These are phyloP conservation scores for Biston betularia DNA, from an alignment of 2,888 invertebrate species.

Conservation along the genomic window DNA sequence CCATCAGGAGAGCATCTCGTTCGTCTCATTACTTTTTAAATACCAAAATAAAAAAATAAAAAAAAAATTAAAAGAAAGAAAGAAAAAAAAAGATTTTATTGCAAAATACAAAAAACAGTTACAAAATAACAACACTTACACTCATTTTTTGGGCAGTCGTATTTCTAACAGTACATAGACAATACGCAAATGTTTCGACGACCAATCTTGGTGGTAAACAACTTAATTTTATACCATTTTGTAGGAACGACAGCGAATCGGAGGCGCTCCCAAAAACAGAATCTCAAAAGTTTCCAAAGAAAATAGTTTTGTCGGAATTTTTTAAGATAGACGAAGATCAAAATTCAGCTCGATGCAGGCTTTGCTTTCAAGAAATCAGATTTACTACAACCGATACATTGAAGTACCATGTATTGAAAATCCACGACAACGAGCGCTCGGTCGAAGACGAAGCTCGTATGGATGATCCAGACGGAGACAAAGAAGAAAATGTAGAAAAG, in stretches of 20 bases:
- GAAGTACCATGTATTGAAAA: not conserved
- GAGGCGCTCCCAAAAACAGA: not conserved
- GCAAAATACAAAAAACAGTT: too few relatives aligned
- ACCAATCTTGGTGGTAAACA: too few relatives aligned
- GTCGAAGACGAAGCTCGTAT: not conserved
- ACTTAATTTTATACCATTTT: not conserved
- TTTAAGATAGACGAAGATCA: not conserved
- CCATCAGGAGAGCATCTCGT: too few relatives aligned
- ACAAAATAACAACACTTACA: too few relatives aligned
- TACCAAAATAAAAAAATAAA: too few relatives aligned
- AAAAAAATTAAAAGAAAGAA: too few relatives aligned
- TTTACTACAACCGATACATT: not conserved
- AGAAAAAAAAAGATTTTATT: too few relatives aligned
- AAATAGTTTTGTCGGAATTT: not conserved
- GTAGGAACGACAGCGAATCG: constrained; percentile 3
- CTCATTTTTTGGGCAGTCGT: too few relatives aligned
- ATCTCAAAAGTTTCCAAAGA: not conserved
- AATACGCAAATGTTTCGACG: too few relatives aligned
- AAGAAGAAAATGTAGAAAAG: not conserved
- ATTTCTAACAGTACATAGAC: too few relatives aligned
- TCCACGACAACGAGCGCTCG: not conserved
- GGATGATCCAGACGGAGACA: not conserved
- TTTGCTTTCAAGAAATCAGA: not conserved
- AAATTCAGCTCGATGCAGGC: not conserved
- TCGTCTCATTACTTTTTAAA: too few relatives aligned